These are phyloP conservation scores for Ctenopoma multispine DNA, from an alignment of 2,797 vertebrate species.

Conservation along the genomic window DNA sequence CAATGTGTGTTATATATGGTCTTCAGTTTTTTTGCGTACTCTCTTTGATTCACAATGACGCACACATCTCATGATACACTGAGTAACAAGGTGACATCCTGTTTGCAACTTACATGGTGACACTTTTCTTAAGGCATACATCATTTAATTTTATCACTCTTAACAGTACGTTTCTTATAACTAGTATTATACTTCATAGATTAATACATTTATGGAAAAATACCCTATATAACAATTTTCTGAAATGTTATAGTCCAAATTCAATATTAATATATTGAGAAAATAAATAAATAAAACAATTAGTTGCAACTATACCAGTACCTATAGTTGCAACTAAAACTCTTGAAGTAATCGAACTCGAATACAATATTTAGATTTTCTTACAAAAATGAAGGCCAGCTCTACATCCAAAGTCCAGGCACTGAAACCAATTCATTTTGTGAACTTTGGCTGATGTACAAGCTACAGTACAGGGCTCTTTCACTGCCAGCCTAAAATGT, in stretches of 20 bases:
- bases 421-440: neutral
- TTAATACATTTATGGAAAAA: neutral
- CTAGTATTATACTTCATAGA: neutral
- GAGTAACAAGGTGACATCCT: constrained; percentile 18
- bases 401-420: no score
- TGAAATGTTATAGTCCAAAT: neutral
- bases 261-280: no score
- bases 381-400: no score
- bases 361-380: no score
- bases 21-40: neutral
- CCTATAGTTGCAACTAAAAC: no score
- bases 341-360: no score
- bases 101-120: constrained; percentile 13
- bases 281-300: no score
- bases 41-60: constrained; percentile 4
- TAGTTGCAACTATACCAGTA: no score
- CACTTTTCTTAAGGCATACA: constrained; percentile 46
- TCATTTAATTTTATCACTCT: constrained; percentile 10
- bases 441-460: neutral
- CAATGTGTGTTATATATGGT: neutral
- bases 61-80: constrained; percentile 3
- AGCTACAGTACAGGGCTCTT: neutral
- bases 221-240: neutral
- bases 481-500: neutral
- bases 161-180: neutral